Base-by-base conservation (phyloP, 1,140 invertebrate species). In the Heliconius congener region DNA sequence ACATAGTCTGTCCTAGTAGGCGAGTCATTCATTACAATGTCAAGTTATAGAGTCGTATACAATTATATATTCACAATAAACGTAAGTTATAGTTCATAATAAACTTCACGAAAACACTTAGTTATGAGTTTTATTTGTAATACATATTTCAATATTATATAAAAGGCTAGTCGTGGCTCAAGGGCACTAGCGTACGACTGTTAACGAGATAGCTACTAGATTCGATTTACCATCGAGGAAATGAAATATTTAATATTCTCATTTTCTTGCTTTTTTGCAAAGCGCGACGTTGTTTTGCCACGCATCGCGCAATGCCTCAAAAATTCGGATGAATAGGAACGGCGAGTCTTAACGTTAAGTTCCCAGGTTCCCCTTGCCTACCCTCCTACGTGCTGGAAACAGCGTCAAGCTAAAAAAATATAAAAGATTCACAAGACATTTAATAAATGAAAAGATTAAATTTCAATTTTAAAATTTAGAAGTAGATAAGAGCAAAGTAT, bases 381-480 rank as follows among this genome's bases (percentile, higher is more conserved):
- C 34, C 6, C 34, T 37, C 6, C 5, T 37, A 37, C 34, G 34
- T 37, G 34, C 34, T 8, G 34, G 34, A 37, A 37, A 46, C 3
- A 46, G 42, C 13, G 42, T 46, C 0, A 46, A 46, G 42, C 11
- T 16, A 16, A 46, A 46, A 60, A 75, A 71, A 71, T 18, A 18
- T 27, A 71, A 71, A 71, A 71, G 30, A 34, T 37, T 72, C 16
- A n/a, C 30, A 72, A 39, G 30, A 76, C 52, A 71, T 37, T 9
- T 13, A 71, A 70, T 71, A 27, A 79, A 74, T 42, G 42, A 57
- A 70, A 71, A 71, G 71, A 70, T 76, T 76, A 71, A 76, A 50
- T 76, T 72, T 76, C 27, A 46, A 76, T 76, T 75, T 76, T 76
- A 37, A 66, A 71, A 76, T 57, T 71, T 76, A 76, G 60, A 76